Evolutionary conservation across 2,797 vertebrate genomes (phyloP).

Genomic region (Acanthopagrus latus): DNA sequence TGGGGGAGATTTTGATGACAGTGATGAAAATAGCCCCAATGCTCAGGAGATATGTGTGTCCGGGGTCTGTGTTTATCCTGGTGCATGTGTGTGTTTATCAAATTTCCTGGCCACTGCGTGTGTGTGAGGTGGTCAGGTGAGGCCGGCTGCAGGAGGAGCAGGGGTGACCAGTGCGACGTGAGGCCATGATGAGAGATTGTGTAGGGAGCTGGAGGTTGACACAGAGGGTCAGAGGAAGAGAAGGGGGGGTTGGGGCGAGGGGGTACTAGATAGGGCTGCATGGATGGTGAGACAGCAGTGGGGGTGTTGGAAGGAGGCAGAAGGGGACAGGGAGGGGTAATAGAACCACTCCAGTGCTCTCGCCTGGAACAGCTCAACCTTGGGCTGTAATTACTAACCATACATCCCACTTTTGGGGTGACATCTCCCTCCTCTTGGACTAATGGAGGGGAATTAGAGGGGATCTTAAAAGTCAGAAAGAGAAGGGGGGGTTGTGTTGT

Average conservation of each 20-base stretch:
- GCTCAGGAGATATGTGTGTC: constrained; percentile 59
- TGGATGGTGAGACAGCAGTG: constrained; percentile 62
- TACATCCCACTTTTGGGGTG: constrained; percentile 89
- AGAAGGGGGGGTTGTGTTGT: constrained; percentile 42
- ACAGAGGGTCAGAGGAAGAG: constrained; percentile 75
- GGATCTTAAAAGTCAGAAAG: constrained; percentile 77
- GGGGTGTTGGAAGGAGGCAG: constrained; percentile 68
- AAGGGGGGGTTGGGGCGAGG: constrained; percentile 33
- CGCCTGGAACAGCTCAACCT: constrained; percentile 85
- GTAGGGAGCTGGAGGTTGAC: constrained; percentile 78
- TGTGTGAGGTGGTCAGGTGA: constrained; percentile 16
- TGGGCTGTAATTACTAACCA: constrained; percentile 87
- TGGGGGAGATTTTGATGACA: constrained; percentile 65
- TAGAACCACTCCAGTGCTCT: constrained; percentile 82
- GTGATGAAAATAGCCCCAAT: constrained; percentile 69
- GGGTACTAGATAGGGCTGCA: constrained; percentile 57
- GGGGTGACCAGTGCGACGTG: constrained; percentile 54
- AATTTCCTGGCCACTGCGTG: constrained; percentile 30
- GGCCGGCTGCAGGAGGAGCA: constrained; percentile 42
- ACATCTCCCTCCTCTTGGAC: constrained; percentile 83
- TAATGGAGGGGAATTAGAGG: constrained; percentile 85
- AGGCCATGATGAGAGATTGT: constrained; percentile 83
- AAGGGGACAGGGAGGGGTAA: constrained; percentile 76
- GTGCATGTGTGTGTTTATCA: constrained; percentile 46
- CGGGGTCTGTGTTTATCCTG: constrained; percentile 48